phyloP scores from a whole-genome alignment of 1,140 invertebrate species.

The Lasioglossum baleicum region DNA sequence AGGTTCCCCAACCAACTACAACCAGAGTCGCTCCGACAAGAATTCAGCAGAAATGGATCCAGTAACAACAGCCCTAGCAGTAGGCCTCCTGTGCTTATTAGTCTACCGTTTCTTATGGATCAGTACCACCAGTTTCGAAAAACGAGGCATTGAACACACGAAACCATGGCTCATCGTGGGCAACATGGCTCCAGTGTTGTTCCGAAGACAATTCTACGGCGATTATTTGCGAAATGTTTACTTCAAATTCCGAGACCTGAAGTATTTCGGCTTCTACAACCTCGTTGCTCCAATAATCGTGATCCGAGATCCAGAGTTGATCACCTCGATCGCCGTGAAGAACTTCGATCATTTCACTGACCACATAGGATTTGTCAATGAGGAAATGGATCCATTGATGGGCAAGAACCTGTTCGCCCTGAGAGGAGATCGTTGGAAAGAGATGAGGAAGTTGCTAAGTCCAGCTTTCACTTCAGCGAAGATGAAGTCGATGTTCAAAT shows the following conservation, averaged over 20 bases:
- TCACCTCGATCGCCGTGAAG: constrained; percentile 28
- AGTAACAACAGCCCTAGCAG: no score
- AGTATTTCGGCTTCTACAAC: constrained; percentile 41
- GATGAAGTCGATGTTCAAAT: constrained; percentile 42
- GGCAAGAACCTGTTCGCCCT: constrained; percentile 28
- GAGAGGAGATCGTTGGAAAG: constrained; percentile 28
- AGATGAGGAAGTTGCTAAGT: constrained; percentile 41
- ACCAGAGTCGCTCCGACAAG: no score
- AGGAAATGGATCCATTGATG: constrained; percentile 9
- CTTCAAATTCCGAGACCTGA: background rate
- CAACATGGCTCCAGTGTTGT: constrained; percentile 8
- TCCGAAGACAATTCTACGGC: background rate
- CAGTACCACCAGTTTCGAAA: background rate
- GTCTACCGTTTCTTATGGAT: background rate
- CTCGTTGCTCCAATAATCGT: constrained; percentile 1
- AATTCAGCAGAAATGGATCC: no score
- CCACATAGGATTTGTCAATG: constrained; percentile 6
- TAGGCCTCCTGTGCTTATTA: no score
- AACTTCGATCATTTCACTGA: constrained; percentile 47
- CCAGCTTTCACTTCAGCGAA: constrained; percentile 43
- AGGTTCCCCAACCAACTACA: background rate
- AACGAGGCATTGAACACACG: background rate
- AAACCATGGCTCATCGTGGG: constrained; percentile 19
- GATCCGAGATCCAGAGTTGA: constrained; percentile 43
- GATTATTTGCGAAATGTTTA: background rate